Base-by-base conservation (phyloP, 2,888 invertebrate genomes). In the Cacoxenus indagator region DNA sequence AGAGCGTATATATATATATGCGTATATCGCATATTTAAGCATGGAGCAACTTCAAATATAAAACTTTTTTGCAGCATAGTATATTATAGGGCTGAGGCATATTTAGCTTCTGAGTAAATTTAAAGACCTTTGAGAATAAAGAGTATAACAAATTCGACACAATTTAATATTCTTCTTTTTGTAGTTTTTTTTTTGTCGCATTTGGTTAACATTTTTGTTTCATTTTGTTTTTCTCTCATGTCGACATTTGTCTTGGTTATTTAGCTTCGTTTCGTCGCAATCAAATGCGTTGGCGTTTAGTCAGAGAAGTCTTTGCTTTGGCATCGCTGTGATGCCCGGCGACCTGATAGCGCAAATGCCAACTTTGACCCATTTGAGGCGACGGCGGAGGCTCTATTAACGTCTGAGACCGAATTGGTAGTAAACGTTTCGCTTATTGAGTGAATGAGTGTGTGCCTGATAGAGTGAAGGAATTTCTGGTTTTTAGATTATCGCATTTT, bases 301-400 rank as follows among this genome's bases (percentile, higher is more conserved):
- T 67, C 46, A 4, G 43, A 59, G n/a, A 59, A 59, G 59, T 27
- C 29, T 57, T 29, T 37, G 37, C 8, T 37, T 37, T 37, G 37
- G 37, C 37, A 37, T 37, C 37, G 14, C 37, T 54, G 19, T 31
- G 59, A 59, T 59, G 31, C 59, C 59, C 29, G 17, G 26, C 31
- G 8, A 22, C 51, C 11, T 19, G 22, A 51, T 19, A 59, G 59
- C 57, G 31, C 29, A 22, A 54, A 54, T 51, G 51, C 22, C 59
- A 59, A 78, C 81, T 79, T 79, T 79, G 78, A 81, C 81, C 79
- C 78, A 59, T 31, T 59, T 59, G 59, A 59, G 59, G 59, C 19
- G 59, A 31, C 37, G 37, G 59, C 19, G 17, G n/a, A 17, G 22
- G 8, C 1, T 17, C 51, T 19, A 22, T 37, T 37, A 37, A 37